These are phyloP conservation scores for Pachyuromys duprasi DNA, from an alignment of 2,797 vertebrate species.

Conservation along the genomic window DNA sequence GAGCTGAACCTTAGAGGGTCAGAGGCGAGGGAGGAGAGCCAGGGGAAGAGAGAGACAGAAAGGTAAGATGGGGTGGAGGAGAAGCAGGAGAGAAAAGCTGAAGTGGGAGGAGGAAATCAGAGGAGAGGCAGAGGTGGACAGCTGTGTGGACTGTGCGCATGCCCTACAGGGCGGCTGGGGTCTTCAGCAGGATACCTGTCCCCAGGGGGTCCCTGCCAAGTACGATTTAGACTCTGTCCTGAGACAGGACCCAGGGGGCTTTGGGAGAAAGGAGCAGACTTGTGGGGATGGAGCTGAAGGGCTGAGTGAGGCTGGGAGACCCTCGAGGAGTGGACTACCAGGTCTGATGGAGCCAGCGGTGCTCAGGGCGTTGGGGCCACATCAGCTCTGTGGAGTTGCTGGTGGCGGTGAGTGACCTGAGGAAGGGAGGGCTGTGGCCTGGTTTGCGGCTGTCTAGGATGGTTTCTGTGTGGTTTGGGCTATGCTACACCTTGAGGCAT, in stretches of 20 bases:
- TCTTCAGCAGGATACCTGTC: accelerated
- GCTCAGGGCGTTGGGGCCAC: accelerated
- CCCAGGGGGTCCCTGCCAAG: accelerated
- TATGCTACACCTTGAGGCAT: accelerated
- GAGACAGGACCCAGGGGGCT: neutral
- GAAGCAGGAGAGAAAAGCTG: neutral
- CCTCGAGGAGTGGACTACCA: accelerated
- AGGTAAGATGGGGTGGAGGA: neutral
- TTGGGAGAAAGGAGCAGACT: neutral
- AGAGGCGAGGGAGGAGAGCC: neutral
- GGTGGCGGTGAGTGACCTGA: neutral
- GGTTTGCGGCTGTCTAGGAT: neutral
- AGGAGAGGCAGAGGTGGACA: no score
- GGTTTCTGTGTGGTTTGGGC: no score
- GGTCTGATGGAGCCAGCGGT: neutral
- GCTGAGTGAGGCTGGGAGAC: neutral
- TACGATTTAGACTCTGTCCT: neutral
- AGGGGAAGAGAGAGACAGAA: neutral
- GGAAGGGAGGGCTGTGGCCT: accelerated
- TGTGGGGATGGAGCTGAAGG: neutral
- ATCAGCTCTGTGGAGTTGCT: accelerated
- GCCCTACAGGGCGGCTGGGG: accelerated
- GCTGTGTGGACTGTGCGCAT: no score
- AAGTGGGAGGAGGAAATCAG: neutral
- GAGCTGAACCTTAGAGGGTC: no score